phyloP scores from a whole-genome alignment of 2,888 invertebrate species.

The Halocaridina rubra region DNA sequence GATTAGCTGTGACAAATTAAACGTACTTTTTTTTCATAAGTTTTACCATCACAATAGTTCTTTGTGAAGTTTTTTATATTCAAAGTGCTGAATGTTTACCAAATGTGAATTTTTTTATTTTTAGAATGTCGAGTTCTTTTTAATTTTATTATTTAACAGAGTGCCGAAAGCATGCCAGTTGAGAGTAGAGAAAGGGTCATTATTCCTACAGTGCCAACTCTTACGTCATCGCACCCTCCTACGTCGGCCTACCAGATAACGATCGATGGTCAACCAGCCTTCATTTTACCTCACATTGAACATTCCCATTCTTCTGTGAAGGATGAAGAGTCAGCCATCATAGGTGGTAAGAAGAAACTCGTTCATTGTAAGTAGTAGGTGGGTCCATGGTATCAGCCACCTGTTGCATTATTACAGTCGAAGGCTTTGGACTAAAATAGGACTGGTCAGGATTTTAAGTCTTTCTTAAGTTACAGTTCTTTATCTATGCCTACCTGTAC shows the following conservation, averaged over 20 bases:
- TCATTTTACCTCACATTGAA: constrained; percentile 33
- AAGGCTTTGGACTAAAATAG: too few species aligned
- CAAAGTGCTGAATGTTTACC: background rate
- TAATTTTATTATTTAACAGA: background rate
- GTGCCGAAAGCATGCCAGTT: background rate
- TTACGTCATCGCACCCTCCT: background rate
- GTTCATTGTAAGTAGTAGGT: too few species aligned
- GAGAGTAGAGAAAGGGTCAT: background rate
- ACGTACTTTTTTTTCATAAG: too few species aligned
- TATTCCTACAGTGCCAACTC: background rate
- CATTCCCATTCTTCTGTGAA: background rate
- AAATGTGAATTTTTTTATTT: background rate
- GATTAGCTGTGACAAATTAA: too few species aligned
- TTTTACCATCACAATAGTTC: too few species aligned
- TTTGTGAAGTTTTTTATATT: too few species aligned
- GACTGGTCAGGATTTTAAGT: too few species aligned
- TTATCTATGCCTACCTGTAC: too few species aligned
- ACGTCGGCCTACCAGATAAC: constrained; percentile 44
- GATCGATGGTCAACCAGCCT: constrained; percentile 49
- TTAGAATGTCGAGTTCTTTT: background rate
- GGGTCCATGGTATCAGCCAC: too few species aligned
- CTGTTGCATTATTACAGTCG: too few species aligned
- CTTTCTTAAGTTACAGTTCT: too few species aligned
- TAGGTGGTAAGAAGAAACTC: background rate
- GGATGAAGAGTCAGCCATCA: background rate